Evolutionary conservation across 1,140 invertebrate genomes (phyloP), one percentile per base, ranked within the genome.

Genomic region (Pemphigus obesinymphae): DNA sequence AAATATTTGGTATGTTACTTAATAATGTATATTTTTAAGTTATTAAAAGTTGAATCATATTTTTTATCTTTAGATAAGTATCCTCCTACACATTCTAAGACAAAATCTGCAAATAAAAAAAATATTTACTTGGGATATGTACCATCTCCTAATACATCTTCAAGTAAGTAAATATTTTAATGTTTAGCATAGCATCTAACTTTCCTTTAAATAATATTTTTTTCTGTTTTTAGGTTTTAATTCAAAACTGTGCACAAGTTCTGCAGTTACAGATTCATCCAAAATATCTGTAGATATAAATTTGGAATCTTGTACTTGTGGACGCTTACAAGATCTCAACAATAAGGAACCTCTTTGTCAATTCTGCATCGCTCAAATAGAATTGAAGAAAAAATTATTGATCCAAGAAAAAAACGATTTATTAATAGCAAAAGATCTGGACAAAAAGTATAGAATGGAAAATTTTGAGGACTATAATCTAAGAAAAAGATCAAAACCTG

Each of bases 301-400:
- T 58, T n/a, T n/a, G 15, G 37, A 34, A 43, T 45, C 15, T 26
- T 80, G 76, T 80, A 80, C 55, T 80, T 80, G 76, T 80, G 76
- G 76, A 40, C 76, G 55, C 63, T 80, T 80, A n/a, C 7, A 43
- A 17, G 23, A 61, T 58, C 8, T 29, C 3, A 31, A 63, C 0
- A 63, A 17, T 5, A 43, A 29, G 0, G 2, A 23, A 31, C 6
- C 26, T n/a, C 76, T 15, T 45, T 80, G 76, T 80, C 1, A 17
- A 45, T 80, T 80, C n/a, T 80, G 76, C 5, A 29, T 13, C 20
- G 55, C 13, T 29, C 76, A 80, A 80, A 63, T 45, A 23, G 15
- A 6, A 43, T 11, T 20, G 11, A 43, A 63, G 2, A 13, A 80
- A 13, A 26, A 78, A 20, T 61, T 78, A 5, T 15, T 37, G 23